A percentile compares a stretch with the other conserved stretches of the same genome.
Evolutionary conservation across 2,797 vertebrate species (phyloP).

Genomic region (Cebuella pygmaea): DNA sequence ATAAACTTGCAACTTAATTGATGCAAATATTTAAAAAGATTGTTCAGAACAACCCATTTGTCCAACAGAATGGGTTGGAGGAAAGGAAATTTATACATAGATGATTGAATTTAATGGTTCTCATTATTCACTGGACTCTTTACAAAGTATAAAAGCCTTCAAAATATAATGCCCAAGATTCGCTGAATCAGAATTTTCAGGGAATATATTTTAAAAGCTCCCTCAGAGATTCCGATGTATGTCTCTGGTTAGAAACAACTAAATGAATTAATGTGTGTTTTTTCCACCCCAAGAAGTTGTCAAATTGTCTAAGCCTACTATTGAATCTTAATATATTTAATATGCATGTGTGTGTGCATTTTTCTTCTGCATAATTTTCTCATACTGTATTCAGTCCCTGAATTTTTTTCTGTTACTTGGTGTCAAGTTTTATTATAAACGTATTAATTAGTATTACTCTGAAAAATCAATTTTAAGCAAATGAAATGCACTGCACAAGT

Average conservation of each 20-base stretch:
- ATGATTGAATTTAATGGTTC: background rate
- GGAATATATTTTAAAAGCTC: background rate
- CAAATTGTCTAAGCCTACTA: background rate
- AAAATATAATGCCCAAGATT: background rate
- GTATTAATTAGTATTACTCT: constrained; percentile 62
- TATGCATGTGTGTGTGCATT: background rate
- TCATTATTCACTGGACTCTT: background rate
- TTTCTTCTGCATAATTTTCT: constrained; percentile 66
- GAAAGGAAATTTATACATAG: background rate
- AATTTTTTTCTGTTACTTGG: constrained; percentile 58
- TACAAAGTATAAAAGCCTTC: background rate
- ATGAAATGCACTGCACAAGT: constrained; percentile 35
- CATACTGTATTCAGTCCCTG: background rate
- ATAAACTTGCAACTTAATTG: background rate
- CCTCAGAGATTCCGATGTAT: background rate
- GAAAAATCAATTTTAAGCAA: constrained; percentile 66
- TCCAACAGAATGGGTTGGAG: background rate
- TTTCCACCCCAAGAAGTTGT: background rate
- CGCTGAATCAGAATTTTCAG: background rate
- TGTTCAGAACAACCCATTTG: background rate
- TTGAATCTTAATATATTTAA: background rate
- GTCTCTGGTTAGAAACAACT: background rate
- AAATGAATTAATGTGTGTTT: constrained; percentile 21
- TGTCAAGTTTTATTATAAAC: constrained; percentile 47
- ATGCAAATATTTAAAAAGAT: background rate